Evolutionary conservation across 2,113 vertebrate species (phyloP).

Genomic region (Macquaria australasica): DNA sequence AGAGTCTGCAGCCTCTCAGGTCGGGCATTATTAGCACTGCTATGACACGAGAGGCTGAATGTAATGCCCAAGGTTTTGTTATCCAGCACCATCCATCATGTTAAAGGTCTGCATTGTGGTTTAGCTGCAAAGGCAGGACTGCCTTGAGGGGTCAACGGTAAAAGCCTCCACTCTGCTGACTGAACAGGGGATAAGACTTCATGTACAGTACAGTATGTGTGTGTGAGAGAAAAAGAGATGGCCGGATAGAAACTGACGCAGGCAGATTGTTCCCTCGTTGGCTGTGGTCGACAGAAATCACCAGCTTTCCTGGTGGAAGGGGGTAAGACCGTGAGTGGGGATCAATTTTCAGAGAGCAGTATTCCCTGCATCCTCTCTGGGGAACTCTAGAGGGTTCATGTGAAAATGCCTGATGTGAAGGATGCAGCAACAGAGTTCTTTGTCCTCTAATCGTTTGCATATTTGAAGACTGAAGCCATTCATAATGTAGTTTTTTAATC

Average conservation of each 20-base stretch:
- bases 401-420: slow-evolving; percentile 33
- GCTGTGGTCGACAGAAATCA: slow-evolving; percentile 69
- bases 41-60: slow-evolving; percentile 40
- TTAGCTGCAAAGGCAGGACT: slow-evolving; percentile 47
- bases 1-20: neutral
- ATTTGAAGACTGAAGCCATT: neutral
- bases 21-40: slow-evolving; percentile 35
- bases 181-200: slow-evolving; percentile 54
- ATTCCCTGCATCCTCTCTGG: slow-evolving; percentile 42
- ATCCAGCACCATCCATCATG: slow-evolving; percentile 66
- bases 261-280: slow-evolving; percentile 63
- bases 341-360: slow-evolving; percentile 68
- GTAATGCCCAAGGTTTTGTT: slow-evolving; percentile 38
- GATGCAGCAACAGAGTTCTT: slow-evolving; percentile 4
- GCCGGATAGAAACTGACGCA: slow-evolving; percentile 58
- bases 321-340: slow-evolving; percentile 21
- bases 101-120: slow-evolving; percentile 62
- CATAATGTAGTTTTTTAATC: neutral
- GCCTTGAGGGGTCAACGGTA: slow-evolving; percentile 60
- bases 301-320: slow-evolving; percentile 48
- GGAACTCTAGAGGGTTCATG: slow-evolving; percentile 32
- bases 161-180: slow-evolving; percentile 71
- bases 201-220: slow-evolving; percentile 19
- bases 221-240: slow-evolving; percentile 19
- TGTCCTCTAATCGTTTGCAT: neutral